These are phyloP conservation scores for Epinephelus awoara DNA, from an alignment of 2,797 vertebrate genomes.

Conservation along the genomic window DNA sequence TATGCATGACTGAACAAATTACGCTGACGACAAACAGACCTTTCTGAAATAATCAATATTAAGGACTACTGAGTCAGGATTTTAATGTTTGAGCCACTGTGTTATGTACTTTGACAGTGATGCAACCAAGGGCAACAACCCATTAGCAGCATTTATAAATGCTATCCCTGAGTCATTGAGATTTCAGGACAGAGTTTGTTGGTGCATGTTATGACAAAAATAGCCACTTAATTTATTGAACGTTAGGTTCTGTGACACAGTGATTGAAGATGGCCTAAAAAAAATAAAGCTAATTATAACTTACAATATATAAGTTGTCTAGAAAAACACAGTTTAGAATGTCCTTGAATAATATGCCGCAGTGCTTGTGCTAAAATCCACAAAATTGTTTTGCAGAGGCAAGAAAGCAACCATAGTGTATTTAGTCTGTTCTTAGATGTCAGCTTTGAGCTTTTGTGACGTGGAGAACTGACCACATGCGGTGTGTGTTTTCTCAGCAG, in stretches of 20 bases:
- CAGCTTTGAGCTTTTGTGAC: constrained; percentile 4
- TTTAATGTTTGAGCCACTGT: constrained; percentile 20
- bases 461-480: constrained; percentile 36
- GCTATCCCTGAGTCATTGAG: background rate
- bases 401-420: background rate
- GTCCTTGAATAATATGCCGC: background rate
- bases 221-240: background rate
- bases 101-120: constrained; percentile 4
- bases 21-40: background rate
- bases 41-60: constrained; percentile 22
- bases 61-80: constrained; percentile 18
- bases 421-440: background rate
- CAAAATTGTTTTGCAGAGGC: background rate
- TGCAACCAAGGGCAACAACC: constrained; percentile 12
- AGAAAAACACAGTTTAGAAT: background rate
- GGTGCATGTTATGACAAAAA: background rate
- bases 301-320: background rate
- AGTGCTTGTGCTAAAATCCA: background rate
- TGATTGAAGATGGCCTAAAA: too few relatives aligned
- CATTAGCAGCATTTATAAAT: constrained; percentile 5
- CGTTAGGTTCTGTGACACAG: background rate
- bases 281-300: background rate
- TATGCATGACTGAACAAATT: constrained; percentile 22
- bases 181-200: background rate
- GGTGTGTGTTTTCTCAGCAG: constrained; percentile 21